phyloP scores from a whole-genome alignment of 2,888 invertebrate genomes.

The Ormia ochracea region DNA sequence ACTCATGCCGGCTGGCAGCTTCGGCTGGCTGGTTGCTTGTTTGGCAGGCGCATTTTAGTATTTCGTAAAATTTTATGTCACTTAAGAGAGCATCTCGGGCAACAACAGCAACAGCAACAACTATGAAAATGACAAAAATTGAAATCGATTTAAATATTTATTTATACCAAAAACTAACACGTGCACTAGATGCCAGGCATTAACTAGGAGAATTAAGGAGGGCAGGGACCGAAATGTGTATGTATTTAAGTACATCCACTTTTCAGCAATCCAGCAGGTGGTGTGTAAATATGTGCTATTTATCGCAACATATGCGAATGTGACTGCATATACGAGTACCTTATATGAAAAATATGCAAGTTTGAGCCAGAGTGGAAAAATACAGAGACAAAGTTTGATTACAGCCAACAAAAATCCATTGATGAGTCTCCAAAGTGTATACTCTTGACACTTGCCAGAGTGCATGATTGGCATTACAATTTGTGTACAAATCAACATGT shows the following conservation, averaged over 20 bases:
- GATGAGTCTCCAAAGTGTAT: slow-evolving; percentile 62
- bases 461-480: slow-evolving; percentile 63
- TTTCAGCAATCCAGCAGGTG: slow-evolving; percentile 46
- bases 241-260: not conserved
- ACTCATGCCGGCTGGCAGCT: slow-evolving; percentile 5
- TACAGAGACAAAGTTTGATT: slow-evolving; percentile 60
- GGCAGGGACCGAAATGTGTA: not conserved
- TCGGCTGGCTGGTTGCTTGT: not conserved
- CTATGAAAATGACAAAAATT: slow-evolving; percentile 51
- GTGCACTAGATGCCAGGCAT: slow-evolving; percentile 35
- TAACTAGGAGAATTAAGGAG: not conserved
- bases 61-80: slow-evolving; percentile 57
- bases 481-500: slow-evolving; percentile 39
- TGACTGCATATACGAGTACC: too few relatives aligned
- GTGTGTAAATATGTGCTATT: not conserved
- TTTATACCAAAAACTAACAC: slow-evolving; percentile 60
- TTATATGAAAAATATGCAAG: not conserved
- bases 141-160: slow-evolving; percentile 62
- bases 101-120: slow-evolving; percentile 5
- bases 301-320: not conserved
- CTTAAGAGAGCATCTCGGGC: slow-evolving; percentile 48
- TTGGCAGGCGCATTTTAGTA: slow-evolving; percentile 43
- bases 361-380: slow-evolving; percentile 16
- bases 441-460: slow-evolving; percentile 62
- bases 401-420: slow-evolving; percentile 61